A percentile compares a stretch with the other conserved stretches of the same genome.
These are phyloP conservation scores for Brachymystax lenok DNA, from an alignment of 2,797 vertebrate species.

Conservation along the genomic window DNA sequence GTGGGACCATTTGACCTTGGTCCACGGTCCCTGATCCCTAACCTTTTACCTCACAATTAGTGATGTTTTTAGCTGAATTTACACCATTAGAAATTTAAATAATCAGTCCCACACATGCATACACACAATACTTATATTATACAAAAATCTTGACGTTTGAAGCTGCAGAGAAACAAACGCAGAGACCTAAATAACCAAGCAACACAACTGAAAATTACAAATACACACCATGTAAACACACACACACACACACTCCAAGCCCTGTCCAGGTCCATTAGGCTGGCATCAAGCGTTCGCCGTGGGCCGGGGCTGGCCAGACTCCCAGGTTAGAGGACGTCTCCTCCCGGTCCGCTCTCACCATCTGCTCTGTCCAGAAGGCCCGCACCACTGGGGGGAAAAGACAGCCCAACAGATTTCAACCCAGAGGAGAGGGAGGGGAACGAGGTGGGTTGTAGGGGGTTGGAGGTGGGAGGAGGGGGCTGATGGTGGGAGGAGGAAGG, in stretches of 20 bases:
- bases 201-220: background rate
- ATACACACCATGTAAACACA: conserved; percentile 14
- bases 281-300: conserved; percentile 63
- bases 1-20: background rate
- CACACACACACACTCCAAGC: conserved; percentile 14
- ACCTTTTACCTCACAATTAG: too few relatives aligned
- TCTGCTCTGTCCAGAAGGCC: conserved; percentile 79
- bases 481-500: background rate
- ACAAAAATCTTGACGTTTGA: too few relatives aligned
- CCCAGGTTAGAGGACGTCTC: conserved; percentile 80
- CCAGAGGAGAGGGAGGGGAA: conserved; percentile 40
- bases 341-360: conserved; percentile 74
- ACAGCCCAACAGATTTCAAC: conserved; percentile 40
- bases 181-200: too few relatives aligned
- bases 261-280: conserved; percentile 70
- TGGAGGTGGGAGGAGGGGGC: conserved; percentile 27
- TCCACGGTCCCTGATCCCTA: too few relatives aligned
- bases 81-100: too few relatives aligned
- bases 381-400: conserved; percentile 56
- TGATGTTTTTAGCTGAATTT: too few relatives aligned
- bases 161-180: too few relatives aligned
- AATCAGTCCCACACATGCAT: too few relatives aligned
- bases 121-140: too few relatives aligned
- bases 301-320: conserved; percentile 71
- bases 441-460: background rate